Evolutionary conservation across 2,888 invertebrate genomes (phyloP).

Genomic region (Apotomis turbidana): DNA sequence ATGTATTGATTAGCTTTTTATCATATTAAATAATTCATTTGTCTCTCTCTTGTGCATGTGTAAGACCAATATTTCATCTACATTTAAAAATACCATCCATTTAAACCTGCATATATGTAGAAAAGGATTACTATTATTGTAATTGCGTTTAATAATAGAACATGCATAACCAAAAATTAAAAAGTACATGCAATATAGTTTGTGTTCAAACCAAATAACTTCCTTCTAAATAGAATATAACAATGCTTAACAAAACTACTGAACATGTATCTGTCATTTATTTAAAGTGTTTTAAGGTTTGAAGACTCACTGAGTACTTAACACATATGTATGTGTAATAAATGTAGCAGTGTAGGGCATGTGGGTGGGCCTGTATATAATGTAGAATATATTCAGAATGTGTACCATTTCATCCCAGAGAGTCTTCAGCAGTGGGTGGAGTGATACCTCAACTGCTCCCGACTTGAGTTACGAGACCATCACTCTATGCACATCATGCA

Average conservation of each 20-base stretch:
- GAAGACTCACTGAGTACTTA: constrained; percentile 16
- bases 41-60: no score
- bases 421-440: constrained; percentile 63
- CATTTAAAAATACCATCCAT: background rate
- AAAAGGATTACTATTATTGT: background rate
- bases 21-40: no score
- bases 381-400: constrained; percentile 59
- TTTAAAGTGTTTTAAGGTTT: background rate
- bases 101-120: background rate
- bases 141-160: background rate
- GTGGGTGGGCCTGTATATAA: constrained; percentile 44
- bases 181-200: background rate
- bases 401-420: constrained; percentile 82
- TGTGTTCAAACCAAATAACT: background rate
- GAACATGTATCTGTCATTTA: no score
- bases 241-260: no score
- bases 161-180: constrained; percentile 1
- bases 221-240: background rate
- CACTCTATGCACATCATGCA: constrained; percentile 77
- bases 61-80: background rate
- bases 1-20: no score
- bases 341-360: constrained; percentile 4
- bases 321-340: background rate
- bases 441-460: constrained; percentile 55
- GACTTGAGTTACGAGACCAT: constrained; percentile 64